These are phyloP conservation scores for Tortrix viridana DNA, from an alignment of 2,888 invertebrate species.

Conservation along the genomic window DNA sequence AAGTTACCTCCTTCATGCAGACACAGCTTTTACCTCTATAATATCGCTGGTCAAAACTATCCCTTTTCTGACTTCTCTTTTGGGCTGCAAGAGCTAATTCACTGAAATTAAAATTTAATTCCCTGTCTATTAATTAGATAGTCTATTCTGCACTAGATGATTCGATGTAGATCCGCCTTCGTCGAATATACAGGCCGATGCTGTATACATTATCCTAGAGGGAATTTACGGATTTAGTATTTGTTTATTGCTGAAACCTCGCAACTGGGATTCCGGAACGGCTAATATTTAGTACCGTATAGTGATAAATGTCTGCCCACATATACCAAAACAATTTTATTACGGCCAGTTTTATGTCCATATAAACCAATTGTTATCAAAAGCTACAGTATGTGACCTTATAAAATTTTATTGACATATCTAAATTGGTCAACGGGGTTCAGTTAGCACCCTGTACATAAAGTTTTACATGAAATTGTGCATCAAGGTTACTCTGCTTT, in stretches of 20 bases:
- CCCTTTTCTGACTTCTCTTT: too few relatives aligned
- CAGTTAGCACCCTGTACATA: slow-evolving; percentile 19
- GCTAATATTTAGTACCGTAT: background rate
- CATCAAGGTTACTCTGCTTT: slow-evolving; percentile 25
- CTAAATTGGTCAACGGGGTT: slow-evolving; percentile 3
- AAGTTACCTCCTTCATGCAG: too few relatives aligned
- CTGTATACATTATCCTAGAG: background rate
- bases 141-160: slow-evolving; percentile 30
- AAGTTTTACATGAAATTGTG: background rate
- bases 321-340: slow-evolving; percentile 1
- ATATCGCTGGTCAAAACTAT: background rate
- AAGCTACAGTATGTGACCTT: slow-evolving; percentile 15
- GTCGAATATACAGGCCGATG: slow-evolving; percentile 12
- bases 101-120: background rate
- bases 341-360: slow-evolving; percentile 7
- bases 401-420: slow-evolving; percentile 13
- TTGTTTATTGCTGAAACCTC: too few relatives aligned
- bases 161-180: slow-evolving; percentile 33
- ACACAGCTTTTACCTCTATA: too few relatives aligned
- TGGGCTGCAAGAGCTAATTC: too few relatives aligned
- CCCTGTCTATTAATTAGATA: slow-evolving; percentile 22
- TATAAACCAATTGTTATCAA: slow-evolving; percentile 11
- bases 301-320: background rate
- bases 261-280: too few relatives aligned
- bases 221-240: too few relatives aligned